These are phyloP conservation scores for Galeopsomyia nigrocyanea DNA, from an alignment of 2,888 invertebrate genomes.

Conservation along the genomic window DNA sequence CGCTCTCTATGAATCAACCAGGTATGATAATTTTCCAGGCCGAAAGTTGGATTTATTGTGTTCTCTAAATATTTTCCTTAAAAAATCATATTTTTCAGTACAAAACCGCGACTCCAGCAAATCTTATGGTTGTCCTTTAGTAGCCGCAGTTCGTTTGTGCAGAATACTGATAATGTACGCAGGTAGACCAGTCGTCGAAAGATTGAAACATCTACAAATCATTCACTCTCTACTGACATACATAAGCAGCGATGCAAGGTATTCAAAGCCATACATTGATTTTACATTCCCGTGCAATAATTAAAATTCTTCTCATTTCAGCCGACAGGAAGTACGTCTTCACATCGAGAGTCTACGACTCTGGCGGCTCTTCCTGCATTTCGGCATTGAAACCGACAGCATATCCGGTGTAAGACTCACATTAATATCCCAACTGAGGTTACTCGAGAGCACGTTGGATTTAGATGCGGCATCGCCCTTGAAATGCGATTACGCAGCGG, in stretches of 20 bases:
- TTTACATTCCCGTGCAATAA: neutral
- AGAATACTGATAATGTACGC: constrained; percentile 75
- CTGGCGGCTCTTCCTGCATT: constrained; percentile 60
- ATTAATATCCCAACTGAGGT: constrained; percentile 59
- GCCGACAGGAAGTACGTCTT: constrained; percentile 54
- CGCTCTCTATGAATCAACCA: constrained; percentile 55
- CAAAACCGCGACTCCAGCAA: constrained; percentile 66
- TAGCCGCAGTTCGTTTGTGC: constrained; percentile 80
- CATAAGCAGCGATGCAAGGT: constrained; percentile 69
- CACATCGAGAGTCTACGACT: constrained; percentile 63
- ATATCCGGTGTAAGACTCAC: constrained; percentile 56
- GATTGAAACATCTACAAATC: constrained; percentile 67
- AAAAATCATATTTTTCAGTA: constrained; percentile 46
- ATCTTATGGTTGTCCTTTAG: constrained; percentile 78
- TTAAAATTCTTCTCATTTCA: constrained; percentile 33
- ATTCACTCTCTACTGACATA: constrained; percentile 73
- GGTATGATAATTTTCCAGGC: constrained; percentile 17
- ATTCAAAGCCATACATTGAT: constrained; percentile 13
- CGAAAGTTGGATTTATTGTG: constrained; percentile 21
- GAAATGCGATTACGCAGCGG: constrained; percentile 62
- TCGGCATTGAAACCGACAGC: constrained; percentile 58
- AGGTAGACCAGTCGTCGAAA: constrained; percentile 58
- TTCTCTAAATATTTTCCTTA: constrained; percentile 14
- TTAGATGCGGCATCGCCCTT: constrained; percentile 59
- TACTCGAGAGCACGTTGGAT: constrained; percentile 60